Evolutionary conservation across 53 echinoderm and acorn worm species (phyloP).

Genomic region (Mesocentrotus franciscanus): DNA sequence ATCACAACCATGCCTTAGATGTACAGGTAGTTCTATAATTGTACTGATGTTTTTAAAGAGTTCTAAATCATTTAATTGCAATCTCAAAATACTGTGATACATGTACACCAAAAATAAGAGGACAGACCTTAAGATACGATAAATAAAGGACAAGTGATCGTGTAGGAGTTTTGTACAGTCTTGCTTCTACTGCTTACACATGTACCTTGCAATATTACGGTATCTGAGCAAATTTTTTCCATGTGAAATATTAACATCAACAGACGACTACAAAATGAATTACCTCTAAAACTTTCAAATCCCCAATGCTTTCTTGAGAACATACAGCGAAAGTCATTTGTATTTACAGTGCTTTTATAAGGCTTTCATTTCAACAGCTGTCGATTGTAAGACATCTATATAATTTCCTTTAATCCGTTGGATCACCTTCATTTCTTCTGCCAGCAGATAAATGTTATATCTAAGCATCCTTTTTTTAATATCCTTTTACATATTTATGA

Average conservation of each 20-base stretch:
- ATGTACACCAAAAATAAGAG: neutral
- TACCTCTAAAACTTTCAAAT: neutral
- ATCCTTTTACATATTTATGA: neutral
- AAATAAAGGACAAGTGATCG: neutral
- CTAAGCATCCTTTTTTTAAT: neutral
- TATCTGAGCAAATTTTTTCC: neutral
- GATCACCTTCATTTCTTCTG: conserved; percentile 8
- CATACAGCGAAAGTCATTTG: conserved; percentile 13
- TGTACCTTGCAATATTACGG: neutral
- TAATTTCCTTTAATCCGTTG: neutral
- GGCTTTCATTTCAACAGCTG: conserved; percentile 5
- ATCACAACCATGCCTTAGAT: neutral
- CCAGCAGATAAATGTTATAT: conserved; percentile 10
- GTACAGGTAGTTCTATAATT: neutral
- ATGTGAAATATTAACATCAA: neutral
- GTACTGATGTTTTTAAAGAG: neutral
- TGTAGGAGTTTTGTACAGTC: neutral
- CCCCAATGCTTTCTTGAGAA: neutral
- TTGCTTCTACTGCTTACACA: neutral
- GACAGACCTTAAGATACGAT: too few relatives aligned
- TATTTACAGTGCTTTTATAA: conserved; percentile 2
- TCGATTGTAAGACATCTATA: neutral
- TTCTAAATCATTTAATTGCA: neutral
- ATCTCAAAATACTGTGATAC: neutral
- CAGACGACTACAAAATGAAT: neutral